A percentile compares a stretch with the other conserved stretches of the same genome.
phyloP scores from a whole-genome alignment of 1,140 invertebrate genomes.

The Anastrepha obliqua region DNA sequence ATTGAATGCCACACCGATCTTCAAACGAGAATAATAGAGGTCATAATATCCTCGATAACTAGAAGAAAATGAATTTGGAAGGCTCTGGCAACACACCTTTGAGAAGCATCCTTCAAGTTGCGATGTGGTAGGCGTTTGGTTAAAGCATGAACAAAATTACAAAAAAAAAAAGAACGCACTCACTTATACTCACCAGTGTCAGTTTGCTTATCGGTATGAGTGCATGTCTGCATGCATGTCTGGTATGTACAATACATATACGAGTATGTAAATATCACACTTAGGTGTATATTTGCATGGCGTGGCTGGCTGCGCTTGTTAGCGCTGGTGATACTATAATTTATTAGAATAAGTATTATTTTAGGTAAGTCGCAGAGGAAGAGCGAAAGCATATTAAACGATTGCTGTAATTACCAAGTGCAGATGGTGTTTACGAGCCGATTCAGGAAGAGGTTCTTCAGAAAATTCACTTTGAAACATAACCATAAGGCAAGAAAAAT shows the following conservation, averaged over 20 bases:
- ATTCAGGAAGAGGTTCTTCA: neutral
- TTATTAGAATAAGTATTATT: constrained; percentile 25
- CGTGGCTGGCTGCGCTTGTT: constrained; percentile 10
- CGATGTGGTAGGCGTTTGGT: too few relatives aligned
- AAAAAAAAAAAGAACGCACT: too few relatives aligned
- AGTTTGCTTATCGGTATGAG: neutral
- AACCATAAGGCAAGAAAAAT: too few relatives aligned
- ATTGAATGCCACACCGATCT: too few relatives aligned
- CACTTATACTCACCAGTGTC: too few relatives aligned
- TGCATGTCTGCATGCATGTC: neutral
- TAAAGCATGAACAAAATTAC: too few relatives aligned
- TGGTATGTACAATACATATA: neutral
- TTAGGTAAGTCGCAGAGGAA: neutral
- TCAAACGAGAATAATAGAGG: too few relatives aligned
- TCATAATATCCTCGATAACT: too few relatives aligned
- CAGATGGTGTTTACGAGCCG: neutral
- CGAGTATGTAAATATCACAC: neutral
- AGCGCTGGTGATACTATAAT: constrained; percentile 25
- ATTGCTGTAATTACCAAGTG: neutral
- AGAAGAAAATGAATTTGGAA: too few relatives aligned
- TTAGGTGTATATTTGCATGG: neutral
- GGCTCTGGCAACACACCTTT: too few relatives aligned
- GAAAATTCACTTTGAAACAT: neutral
- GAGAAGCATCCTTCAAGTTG: too few relatives aligned
- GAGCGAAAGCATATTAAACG: neutral